Conservation (phyloP, 1,140 invertebrate species). For the Leptinotarsa undecemlineata region DNA sequence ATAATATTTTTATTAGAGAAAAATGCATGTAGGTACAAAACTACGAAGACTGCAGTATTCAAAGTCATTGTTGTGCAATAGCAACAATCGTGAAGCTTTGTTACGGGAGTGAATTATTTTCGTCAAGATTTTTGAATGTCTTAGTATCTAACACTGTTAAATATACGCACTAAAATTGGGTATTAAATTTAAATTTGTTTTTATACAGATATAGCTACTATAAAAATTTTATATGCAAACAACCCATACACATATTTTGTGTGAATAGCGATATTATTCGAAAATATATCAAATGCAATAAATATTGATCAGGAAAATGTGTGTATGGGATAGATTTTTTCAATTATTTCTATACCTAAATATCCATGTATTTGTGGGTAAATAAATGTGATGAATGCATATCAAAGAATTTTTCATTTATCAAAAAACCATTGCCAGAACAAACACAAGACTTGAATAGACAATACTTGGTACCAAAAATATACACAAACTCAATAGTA, state of each 20-base stretch:
- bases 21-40: neutral
- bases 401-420: no score
- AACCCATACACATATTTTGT: slow-evolving; percentile 33
- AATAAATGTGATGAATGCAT: slow-evolving; percentile 43
- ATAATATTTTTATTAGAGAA: neutral
- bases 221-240: slow-evolving; percentile 35
- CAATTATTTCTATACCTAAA: slow-evolving; percentile 40
- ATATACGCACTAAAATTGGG: slow-evolving; percentile 40
- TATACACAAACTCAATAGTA: no score
- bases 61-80: neutral
- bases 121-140: slow-evolving; percentile 23
- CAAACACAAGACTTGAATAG: no score
- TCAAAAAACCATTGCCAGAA: no score
- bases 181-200: slow-evolving; percentile 34
- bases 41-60: neutral
- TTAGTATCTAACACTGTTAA: slow-evolving; percentile 38
- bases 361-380: slow-evolving; percentile 44
- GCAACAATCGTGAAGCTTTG: neutral
- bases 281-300: slow-evolving; percentile 39
- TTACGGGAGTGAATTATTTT: neutral
- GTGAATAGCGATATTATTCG: slow-evolving; percentile 21
- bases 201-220: slow-evolving; percentile 40
- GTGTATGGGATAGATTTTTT: slow-evolving; percentile 34
- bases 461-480: no score
- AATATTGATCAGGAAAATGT: slow-evolving; percentile 33